Evolutionary conservation across 1,140 invertebrate species (phyloP), one percentile per base, ranked within the genome.

Genomic region (Megalopta genalis): DNA sequence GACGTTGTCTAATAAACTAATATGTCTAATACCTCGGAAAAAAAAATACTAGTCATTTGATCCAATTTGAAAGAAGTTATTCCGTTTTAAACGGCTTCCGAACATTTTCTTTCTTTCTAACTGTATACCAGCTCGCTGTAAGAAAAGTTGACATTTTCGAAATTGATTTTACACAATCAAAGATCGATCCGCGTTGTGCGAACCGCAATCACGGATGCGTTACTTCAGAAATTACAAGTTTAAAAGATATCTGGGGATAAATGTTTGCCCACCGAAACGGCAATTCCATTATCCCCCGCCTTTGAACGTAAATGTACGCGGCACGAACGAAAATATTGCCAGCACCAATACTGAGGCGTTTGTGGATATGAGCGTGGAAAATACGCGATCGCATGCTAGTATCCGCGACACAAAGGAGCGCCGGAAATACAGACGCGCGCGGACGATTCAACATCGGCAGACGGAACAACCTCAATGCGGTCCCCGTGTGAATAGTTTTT

Each of bases 281-380:
- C 90, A 89, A 90, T 90, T 90, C 87, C 87, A 90, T 90, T 90
- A 90, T 88, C 80, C 75, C 57, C 76, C 23, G 67, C 80, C 85
- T 88, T 88, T 87, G 80, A 88, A 72, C 68, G 70, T 52, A 62
- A 42, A 77, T 70, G 60, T 49, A 52, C 59, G 52, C 25, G 72
- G 62, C 67, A 23, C 42, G 54, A 23, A 76, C 37, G 77, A 46
- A 81, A 84, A 82, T 82, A 86, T 77, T 79, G 68, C 64, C 32
- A 12, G 23, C 63, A 16, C 39, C 42, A 46, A 64, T 77, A 46
- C 27, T 14, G 16, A 32, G 54, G 27, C 63, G n/a, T 10, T 57
- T 59, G 72, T 37, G 42, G 64, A 62, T 21, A 68, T 66, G 66
- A 80, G 54, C 72, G 42, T 76, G 64, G 68, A 64, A 77, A 77